Conservation (phyloP, 2,113 vertebrate species). For the Cyanoderma ruficeps region DNA sequence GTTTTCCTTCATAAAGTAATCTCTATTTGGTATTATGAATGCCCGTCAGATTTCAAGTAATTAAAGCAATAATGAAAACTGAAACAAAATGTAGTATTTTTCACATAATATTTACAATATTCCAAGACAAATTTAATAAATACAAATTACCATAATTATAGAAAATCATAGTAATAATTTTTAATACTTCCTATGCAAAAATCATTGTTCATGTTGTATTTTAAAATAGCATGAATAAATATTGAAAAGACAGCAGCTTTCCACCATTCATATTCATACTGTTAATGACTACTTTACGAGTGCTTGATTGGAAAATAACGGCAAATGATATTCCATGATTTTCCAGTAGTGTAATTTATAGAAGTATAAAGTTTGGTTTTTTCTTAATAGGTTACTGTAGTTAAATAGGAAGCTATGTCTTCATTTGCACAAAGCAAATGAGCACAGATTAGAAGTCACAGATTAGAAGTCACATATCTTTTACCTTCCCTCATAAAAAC, state of each 20-base stretch:
- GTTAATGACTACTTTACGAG: slow-evolving; percentile 20
- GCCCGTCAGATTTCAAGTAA: background rate
- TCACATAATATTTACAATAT: background rate
- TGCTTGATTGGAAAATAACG: slow-evolving; percentile 33
- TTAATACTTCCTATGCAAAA: background rate
- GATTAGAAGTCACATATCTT: background rate
- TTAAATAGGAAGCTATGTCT: background rate
- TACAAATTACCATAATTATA: background rate
- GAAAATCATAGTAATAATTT: background rate
- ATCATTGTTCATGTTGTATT: background rate
- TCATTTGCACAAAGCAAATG: background rate
- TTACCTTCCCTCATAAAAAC: background rate
- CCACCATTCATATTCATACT: background rate
- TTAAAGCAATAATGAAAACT: background rate
- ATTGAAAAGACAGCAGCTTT: background rate
- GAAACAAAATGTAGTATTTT: background rate
- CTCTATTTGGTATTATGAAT: background rate
- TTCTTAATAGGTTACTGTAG: background rate
- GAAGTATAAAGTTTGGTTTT: background rate
- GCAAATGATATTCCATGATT: background rate
- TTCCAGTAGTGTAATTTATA: slow-evolving; percentile 26
- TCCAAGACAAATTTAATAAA: slow-evolving; percentile 6
- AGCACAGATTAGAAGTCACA: background rate
- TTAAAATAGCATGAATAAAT: slow-evolving; percentile 17
- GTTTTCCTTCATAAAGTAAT: background rate